Base-by-base conservation (phyloP, 2,797 vertebrate genomes). In the Bradypodion pumilum region DNA sequence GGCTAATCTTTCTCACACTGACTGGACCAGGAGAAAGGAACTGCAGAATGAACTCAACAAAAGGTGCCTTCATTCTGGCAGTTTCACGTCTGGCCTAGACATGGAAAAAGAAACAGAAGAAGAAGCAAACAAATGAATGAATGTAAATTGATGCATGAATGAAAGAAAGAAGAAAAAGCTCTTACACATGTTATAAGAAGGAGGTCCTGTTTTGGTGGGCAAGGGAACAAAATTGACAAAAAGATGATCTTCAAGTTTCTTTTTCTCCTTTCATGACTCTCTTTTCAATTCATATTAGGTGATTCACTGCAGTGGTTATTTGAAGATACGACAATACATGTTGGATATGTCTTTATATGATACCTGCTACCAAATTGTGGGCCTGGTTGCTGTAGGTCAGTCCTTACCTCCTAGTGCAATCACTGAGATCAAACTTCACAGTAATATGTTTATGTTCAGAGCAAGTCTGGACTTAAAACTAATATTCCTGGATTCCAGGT, bases 371-470 rank as follows among this genome's bases (percentile, higher is more conserved):
- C 98, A 98, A 95, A 97, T 97, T 0, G 95, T 98, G 77, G 97
- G 98, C 78, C 95, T 99, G 90, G 97, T 99, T 94, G 98, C 98
- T 0, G 97, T 99, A 74, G 98, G 98, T 32, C 98, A 99, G 73
- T 98, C 98, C 0, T 92, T 99, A 82, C 98, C 98, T 0, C 97
- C 98, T 85, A 98, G 98, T 27, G 97, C 98, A n/a, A 96, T 98
- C 94, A 98, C 98, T 0, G 98, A 99, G 93, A 97, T 99, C 93
- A 99, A 98, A 89, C 97, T 99, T 59, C 97, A 99, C 93, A 98
- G 97, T 59, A 99, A 99, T 95, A 99, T 99, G 98, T 99, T 99
- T 90, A 99, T 99, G 98, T 99, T 99, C 92, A 95, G 98, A 68
- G 98, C 98, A 85, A 98, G 97, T 76, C 95, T 99, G n/a, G 98